A percentile compares a stretch with the other conserved stretches of the same genome.
Evolutionary conservation across 2,888 invertebrate species (phyloP).

Genomic region (Volucella zonaria): DNA sequence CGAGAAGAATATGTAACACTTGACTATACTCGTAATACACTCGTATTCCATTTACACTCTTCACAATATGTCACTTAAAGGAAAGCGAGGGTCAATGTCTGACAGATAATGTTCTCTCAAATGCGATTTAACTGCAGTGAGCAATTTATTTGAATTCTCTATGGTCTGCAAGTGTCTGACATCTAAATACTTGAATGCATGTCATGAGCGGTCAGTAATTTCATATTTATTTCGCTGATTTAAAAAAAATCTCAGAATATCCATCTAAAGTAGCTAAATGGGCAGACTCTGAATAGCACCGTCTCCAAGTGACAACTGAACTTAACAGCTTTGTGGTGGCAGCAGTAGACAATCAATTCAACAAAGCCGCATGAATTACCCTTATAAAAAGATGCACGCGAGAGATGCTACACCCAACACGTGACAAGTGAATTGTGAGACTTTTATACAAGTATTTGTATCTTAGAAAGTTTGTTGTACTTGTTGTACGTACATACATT

Average conservation of each 20-base stretch:
- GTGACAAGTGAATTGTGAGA: slow-evolving; percentile 47
- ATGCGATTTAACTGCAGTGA: background rate
- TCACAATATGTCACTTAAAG: too few species aligned
- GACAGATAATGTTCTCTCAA: background rate
- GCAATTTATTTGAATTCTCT: slow-evolving; percentile 7
- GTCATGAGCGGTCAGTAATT: background rate
- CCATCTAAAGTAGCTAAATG: background rate
- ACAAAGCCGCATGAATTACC: slow-evolving; percentile 21
- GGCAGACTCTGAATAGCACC: background rate
- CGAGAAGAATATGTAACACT: too few species aligned
- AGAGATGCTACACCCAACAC: slow-evolving; percentile 25
- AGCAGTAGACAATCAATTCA: slow-evolving; percentile 24
- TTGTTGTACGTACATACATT: slow-evolving; percentile 12
- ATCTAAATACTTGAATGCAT: background rate
- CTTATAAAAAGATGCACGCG: slow-evolving; percentile 4
- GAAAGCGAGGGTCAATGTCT: slow-evolving; percentile 35
- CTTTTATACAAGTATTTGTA: slow-evolving; percentile 10
- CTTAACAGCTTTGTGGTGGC: slow-evolving; percentile 12
- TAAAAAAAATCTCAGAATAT: slow-evolving; percentile 32
- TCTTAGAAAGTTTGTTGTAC: slow-evolving; percentile 5
- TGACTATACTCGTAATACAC: too few species aligned
- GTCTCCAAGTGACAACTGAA: background rate
- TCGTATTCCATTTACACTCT: too few species aligned
- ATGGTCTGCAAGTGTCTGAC: background rate
- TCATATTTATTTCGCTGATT: slow-evolving; percentile 31